phyloP scores from a whole-genome alignment of 2,888 invertebrate species.

The Pollenia angustigena region DNA sequence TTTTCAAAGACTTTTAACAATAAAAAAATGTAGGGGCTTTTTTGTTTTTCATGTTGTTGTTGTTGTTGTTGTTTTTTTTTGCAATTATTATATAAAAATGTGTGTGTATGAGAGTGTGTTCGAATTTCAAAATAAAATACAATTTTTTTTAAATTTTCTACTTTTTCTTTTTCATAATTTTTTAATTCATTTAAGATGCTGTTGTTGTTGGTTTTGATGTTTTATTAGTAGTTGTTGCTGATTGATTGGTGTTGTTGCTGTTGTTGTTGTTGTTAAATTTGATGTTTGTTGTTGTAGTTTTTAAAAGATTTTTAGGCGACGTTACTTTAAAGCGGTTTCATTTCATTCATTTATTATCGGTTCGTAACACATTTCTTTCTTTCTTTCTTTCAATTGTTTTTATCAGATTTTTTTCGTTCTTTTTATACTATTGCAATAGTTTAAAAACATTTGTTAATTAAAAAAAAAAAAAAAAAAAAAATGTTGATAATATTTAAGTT shows the following conservation, averaged over 20 bases:
- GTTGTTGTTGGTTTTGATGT: conserved; percentile 44
- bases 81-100: conserved; percentile 68
- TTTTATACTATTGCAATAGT: conserved; percentile 69
- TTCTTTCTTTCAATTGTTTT: conserved; percentile 35
- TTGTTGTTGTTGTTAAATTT: conserved; percentile 59
- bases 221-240: conserved; percentile 63
- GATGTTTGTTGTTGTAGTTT: conserved; percentile 49
- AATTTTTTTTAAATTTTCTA: conserved; percentile 50
- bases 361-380: conserved; percentile 66
- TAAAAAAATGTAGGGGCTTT: conserved; percentile 70
- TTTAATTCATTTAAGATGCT: conserved; percentile 41
- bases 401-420: conserved; percentile 42
- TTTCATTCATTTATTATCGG: conserved; percentile 21
- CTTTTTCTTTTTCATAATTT: conserved; percentile 41
- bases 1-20: conserved; percentile 73
- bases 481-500: conserved; percentile 10
- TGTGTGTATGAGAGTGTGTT: conserved; percentile 52
- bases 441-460: conserved; percentile 42
- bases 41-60: conserved; percentile 58
- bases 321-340: conserved; percentile 73
- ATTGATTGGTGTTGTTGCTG: conserved; percentile 55
- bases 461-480: conserved; percentile 52
- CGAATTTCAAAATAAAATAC: conserved; percentile 64
- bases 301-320: conserved; percentile 68
- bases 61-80: conserved; percentile 47